A percentile compares a stretch with the other conserved stretches of the same genome.
These are phyloP conservation scores for Baryphthengus martii DNA, from an alignment of 2,113 vertebrate species.

Conservation along the genomic window DNA sequence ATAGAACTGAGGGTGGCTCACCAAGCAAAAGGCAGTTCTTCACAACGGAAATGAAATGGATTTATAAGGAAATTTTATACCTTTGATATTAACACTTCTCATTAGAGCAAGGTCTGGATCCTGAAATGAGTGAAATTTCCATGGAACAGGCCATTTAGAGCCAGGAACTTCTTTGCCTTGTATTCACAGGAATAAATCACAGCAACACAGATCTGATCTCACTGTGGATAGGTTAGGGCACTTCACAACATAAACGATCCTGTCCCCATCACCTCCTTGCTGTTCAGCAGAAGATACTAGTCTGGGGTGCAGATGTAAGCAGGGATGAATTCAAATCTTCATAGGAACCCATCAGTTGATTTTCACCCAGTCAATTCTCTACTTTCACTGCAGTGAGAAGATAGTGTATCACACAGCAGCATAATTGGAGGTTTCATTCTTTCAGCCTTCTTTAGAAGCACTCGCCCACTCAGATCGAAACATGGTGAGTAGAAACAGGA, in stretches of 20 bases:
- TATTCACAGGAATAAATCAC: not conserved
- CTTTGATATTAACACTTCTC: not conserved
- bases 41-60: not conserved
- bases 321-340: not conserved
- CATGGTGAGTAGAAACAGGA: not conserved
- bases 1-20: not conserved
- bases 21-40: not conserved
- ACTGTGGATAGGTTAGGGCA: not conserved
- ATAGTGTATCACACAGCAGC: not conserved
- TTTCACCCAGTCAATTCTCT: not conserved
- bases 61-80: not conserved
- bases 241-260: not conserved
- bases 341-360: not conserved
- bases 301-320: not conserved
- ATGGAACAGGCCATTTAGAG: not conserved
- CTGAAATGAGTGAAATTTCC: not conserved
- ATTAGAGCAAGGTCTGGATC: not conserved
- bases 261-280: fast-evolving
- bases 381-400: not conserved
- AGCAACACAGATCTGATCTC: not conserved
- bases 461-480: not conserved
- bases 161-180: not conserved
- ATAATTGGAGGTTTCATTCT: slow-evolving; percentile 37
- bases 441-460: not conserved
- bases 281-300: not conserved